These are phyloP conservation scores for Carettochelys insculpta DNA, from an alignment of 2,113 vertebrate genomes.

Conservation along the genomic window DNA sequence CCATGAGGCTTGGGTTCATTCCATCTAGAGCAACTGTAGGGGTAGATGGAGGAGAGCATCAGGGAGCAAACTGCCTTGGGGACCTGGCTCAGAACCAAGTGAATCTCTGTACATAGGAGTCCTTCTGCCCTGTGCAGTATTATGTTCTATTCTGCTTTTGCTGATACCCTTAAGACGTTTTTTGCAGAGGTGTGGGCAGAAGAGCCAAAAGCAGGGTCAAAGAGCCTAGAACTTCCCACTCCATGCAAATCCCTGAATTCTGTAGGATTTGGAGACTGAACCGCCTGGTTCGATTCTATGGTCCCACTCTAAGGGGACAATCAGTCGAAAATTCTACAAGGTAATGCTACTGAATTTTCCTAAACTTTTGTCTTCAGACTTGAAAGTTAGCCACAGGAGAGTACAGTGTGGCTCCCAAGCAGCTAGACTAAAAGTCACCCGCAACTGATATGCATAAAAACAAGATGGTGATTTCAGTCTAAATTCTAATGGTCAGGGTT, in stretches of 20 bases:
- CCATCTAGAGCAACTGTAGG: not conserved
- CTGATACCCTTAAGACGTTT: not conserved
- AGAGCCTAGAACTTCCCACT: not conserved
- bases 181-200: not conserved
- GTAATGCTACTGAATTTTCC: not conserved
- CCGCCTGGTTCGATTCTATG: not conserved
- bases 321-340: not conserved
- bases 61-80: not conserved
- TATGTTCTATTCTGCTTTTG: too few species aligned
- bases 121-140: not conserved
- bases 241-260: not conserved
- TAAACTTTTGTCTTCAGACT: too few species aligned
- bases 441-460: not conserved
- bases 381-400: not conserved
- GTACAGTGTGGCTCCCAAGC: not conserved
- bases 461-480: not conserved
- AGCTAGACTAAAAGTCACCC: not conserved
- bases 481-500: too few species aligned
- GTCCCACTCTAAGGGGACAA: not conserved
- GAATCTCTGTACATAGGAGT: not conserved
- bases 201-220: not conserved
- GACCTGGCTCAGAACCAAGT: not conserved
- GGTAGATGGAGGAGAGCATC: not conserved
- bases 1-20: fast-evolving
- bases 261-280: not conserved